Evolutionary conservation across 2,797 vertebrate species (phyloP).

Genomic region (Pelobates cultripes): DNA sequence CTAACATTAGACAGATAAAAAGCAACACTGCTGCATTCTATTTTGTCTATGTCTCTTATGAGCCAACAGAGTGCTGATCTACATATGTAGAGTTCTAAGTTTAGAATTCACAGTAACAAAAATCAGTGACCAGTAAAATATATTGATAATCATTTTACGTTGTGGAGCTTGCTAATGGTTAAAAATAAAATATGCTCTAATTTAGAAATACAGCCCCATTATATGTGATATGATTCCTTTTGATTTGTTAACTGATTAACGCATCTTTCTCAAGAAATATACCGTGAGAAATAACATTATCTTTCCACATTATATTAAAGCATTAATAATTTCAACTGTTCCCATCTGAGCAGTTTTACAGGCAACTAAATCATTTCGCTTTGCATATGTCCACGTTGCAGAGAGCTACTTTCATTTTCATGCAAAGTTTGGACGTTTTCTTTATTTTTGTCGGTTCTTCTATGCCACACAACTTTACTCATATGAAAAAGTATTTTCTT

Average conservation of each 20-base stretch:
- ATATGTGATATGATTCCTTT: background rate
- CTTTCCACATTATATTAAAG: constrained; percentile 12
- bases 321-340: constrained; percentile 12
- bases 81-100: too few species aligned
- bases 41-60: too few species aligned
- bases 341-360: constrained; percentile 4
- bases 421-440: background rate
- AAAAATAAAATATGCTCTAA: background rate
- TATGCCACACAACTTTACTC: background rate
- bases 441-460: background rate
- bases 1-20: too few species aligned
- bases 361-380: constrained; percentile 9
- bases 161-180: background rate
- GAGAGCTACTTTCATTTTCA: background rate
- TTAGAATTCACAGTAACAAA: background rate
- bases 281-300: background rate
- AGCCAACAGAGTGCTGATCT: too few species aligned
- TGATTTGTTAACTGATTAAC: constrained; percentile 7
- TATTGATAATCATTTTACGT: background rate
- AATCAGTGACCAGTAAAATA: background rate
- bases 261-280: background rate
- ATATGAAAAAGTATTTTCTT: background rate
- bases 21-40: too few species aligned
- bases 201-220: background rate
- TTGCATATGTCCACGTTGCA: background rate